Evolutionary conservation across 2,888 invertebrate species (phyloP), one percentile per base, ranked within the genome.

Genomic region (Trichogramma dendrolimi): DNA sequence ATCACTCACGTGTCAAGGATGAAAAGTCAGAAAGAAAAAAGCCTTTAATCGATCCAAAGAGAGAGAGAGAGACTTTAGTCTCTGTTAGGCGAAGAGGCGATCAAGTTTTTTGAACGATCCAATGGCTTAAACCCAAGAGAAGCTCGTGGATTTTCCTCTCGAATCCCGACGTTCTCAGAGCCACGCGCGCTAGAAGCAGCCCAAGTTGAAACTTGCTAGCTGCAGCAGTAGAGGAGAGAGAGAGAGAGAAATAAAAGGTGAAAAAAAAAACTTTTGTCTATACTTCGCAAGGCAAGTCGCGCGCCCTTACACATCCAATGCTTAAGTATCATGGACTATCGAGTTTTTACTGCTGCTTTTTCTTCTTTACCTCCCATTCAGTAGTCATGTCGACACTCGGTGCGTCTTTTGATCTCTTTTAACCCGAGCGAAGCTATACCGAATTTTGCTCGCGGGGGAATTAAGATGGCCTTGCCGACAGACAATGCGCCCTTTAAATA

Each of bases 91-190:
- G 43, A 49, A 53, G n/a, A 57, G 58, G 43, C 61, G 64, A 64
- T 61, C 64, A 61, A 58, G 58, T 61, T 61, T 58, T 59, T 59
- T 64, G 61, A 64, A 64, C 55, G 61, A 58, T 64, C 14, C 61
- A 53, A 59, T 61, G 56, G 14, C n/a, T 41, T 10, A 53, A 48
- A 48, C 58, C 54, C 49, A n/a, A n/a, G 14, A 48, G 63, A 58
- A 60, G 60, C 58, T 63, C 60, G 57, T 55, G 48, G 60, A 60
- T 63, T 60, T 47, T 48, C 14, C 41, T 10, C 7, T 5, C 40
- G 58, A 14, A 8, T 39, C n/a, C 27, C 14, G 7, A 63, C 55
- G 60, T 63, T 61, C 8, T 27, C 27, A 43, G 43, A 53, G 60
- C 62, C 58, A 42, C n/a, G 40, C 51, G n/a, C 51, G 40, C 57